Conservation (phyloP, 1,140 invertebrate genomes). For the Drosophila kohkoa region DNA sequence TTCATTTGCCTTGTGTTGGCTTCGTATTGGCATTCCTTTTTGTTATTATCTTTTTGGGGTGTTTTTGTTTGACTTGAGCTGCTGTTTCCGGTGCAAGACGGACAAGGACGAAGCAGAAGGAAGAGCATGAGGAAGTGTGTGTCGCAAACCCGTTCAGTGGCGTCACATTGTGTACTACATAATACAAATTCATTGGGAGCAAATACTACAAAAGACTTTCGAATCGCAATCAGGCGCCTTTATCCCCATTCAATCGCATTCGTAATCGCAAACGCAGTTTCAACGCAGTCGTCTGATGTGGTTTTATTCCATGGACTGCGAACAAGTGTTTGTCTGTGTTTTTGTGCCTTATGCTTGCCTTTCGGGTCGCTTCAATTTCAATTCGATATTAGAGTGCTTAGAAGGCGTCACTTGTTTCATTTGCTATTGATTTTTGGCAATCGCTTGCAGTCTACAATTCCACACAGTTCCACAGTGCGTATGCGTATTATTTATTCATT, state of each 20-base stretch:
- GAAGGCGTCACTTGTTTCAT: conserved; percentile 33
- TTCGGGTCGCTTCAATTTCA: conserved; percentile 63
- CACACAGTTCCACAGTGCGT: conserved; percentile 6
- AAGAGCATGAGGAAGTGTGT: neutral
- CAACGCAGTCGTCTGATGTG: conserved; percentile 13
- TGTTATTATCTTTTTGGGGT: conserved; percentile 45
- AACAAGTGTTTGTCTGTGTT: conserved; percentile 17
- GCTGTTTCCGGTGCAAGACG: conserved; percentile 24
- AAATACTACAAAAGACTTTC: conserved; percentile 60
- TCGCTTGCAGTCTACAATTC: neutral
- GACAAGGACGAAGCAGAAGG: neutral
- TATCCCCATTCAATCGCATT: conserved; percentile 40
- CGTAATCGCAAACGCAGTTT: conserved; percentile 1
- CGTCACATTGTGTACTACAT: conserved; percentile 27
- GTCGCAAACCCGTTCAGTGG: neutral
- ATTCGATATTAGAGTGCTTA: conserved; percentile 66
- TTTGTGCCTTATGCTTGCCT: conserved; percentile 27
- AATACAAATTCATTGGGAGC: conserved; percentile 59
- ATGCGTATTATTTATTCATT: conserved; percentile 69
- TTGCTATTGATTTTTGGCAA: conserved; percentile 48
- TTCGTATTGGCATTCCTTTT: conserved; percentile 15
- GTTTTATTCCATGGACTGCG: conserved; percentile 16
- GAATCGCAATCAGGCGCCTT: conserved; percentile 59
- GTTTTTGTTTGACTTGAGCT: conserved; percentile 15
- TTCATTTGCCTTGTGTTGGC: conserved; percentile 55